Base-by-base conservation (phyloP, 2,797 vertebrate genomes). In the Amphiprion clarkii region DNA sequence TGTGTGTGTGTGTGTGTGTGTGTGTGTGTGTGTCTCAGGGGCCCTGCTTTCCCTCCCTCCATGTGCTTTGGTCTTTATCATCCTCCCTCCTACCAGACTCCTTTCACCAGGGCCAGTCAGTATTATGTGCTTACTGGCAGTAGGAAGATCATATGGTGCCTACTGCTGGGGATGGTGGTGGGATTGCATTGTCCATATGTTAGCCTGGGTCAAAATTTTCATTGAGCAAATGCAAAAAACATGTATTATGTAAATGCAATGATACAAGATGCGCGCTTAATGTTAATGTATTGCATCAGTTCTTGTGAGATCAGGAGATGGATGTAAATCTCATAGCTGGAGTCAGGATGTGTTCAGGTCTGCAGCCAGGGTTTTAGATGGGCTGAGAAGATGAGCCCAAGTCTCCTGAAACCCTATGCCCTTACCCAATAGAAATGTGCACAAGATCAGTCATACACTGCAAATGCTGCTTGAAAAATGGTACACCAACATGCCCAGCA, bases 31-130 rank as follows among this genome's bases (percentile, higher is more conserved):
- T 83, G 67, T 81, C 53, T 23, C 71, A 25, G 78, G 42, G 74
- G 27, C 57, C 31, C 54, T 58, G 72, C 68, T 87, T 85, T 79
- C 82, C 51, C 86, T 74, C 66, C 75, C 74, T 72, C 56, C 63
- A 36, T 79, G 82, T 82, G 70, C 78, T 81, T 74, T 83, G 76
- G 67, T 78, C 71, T 82, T 89, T 84, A 82, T 63, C 48, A 21
- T 9, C 49, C 48, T 31, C 39, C 56, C n/a, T 9, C 57, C 68
- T 3, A 27, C 59, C 23, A 23, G 23, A 23, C 23, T 23, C 23
- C 23, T 23, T 23, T 23, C 23, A 23, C 23, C 23, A 23, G 27
- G 27, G 27, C 27, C 27, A 27, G 3, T 27, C 51, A 59, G 53
- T 57, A 63, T 66, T n/a, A 66, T 67, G 52, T 46, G 48, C 48